phyloP scores from a whole-genome alignment of 2,113 vertebrate species.

The Esox niger region DNA sequence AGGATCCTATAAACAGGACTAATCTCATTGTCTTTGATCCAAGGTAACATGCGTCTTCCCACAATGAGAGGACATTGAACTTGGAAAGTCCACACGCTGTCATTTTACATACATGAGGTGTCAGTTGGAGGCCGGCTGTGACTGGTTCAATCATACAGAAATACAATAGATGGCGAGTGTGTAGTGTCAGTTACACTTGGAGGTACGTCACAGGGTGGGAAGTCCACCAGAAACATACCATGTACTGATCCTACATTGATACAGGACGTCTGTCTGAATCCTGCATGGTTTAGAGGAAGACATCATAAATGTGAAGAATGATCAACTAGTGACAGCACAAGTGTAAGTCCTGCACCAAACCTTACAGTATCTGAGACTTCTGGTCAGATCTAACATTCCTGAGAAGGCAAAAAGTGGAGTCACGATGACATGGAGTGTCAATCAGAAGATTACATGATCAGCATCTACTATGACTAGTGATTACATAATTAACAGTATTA shows the following conservation, averaged over 20 bases:
- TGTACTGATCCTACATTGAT: slow-evolving; percentile 19
- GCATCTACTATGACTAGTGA: neutral
- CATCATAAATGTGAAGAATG: neutral
- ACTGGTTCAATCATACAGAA: neutral
- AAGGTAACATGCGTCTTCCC: too few species aligned
- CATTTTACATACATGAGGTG: neutral
- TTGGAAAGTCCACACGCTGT: neutral
- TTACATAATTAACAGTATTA: neutral
- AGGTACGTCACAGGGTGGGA: slow-evolving; percentile 4
- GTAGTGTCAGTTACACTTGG: slow-evolving; percentile 23
- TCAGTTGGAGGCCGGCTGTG: neutral
- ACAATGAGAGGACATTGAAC: too few species aligned
- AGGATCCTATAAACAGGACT: too few species aligned
- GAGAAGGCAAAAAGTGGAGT: neutral
- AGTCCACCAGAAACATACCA: neutral
- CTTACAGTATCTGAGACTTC: neutral
- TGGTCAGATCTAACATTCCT: neutral
- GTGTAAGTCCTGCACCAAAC: neutral
- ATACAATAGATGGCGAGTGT: neutral
- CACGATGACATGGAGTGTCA: neutral
- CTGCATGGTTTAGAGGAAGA: neutral
- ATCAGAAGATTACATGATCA: neutral
- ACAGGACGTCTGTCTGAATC: neutral
- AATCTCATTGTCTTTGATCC: too few species aligned
- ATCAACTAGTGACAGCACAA: neutral